phyloP scores from a whole-genome alignment of 2,888 invertebrate genomes.

The Tachina lurida region DNA sequence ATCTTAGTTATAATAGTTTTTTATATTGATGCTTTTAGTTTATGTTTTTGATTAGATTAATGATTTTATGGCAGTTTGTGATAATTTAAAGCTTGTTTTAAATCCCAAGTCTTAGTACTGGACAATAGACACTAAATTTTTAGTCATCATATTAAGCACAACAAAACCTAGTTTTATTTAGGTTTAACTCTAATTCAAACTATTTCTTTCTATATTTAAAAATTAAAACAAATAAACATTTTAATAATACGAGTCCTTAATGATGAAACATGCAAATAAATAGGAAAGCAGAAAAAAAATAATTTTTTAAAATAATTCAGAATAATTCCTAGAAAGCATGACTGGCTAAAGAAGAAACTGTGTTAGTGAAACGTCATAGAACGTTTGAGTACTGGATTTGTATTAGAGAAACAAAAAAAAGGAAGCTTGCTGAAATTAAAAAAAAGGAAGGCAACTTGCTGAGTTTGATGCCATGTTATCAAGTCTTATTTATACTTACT shows the following conservation, averaged over 20 bases:
- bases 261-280: slow-evolving; percentile 14
- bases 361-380: slow-evolving; percentile 56
- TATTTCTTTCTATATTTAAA: neutral
- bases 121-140: too few species aligned
- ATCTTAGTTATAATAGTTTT: too few species aligned
- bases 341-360: neutral
- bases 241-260: slow-evolving; percentile 20
- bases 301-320: neutral
- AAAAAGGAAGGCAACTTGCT: slow-evolving; percentile 39
- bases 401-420: neutral
- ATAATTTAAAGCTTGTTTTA: too few species aligned
- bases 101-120: too few species aligned
- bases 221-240: neutral
- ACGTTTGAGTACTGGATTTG: slow-evolving; percentile 54
- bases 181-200: neutral
- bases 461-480: slow-evolving; percentile 13
- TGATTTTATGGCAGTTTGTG: too few species aligned
- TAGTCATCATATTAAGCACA: too few species aligned
- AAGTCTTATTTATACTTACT: slow-evolving; percentile 8
- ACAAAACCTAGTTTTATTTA: neutral
- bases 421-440: neutral
- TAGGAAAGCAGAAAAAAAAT: neutral
- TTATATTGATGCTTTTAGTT: too few species aligned
- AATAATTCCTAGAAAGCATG: slow-evolving; percentile 18
- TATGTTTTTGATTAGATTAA: too few species aligned